phyloP scores from a whole-genome alignment of 30 jellyfish, hydroid and myxozoan species.

The Sanderia malayensis region DNA sequence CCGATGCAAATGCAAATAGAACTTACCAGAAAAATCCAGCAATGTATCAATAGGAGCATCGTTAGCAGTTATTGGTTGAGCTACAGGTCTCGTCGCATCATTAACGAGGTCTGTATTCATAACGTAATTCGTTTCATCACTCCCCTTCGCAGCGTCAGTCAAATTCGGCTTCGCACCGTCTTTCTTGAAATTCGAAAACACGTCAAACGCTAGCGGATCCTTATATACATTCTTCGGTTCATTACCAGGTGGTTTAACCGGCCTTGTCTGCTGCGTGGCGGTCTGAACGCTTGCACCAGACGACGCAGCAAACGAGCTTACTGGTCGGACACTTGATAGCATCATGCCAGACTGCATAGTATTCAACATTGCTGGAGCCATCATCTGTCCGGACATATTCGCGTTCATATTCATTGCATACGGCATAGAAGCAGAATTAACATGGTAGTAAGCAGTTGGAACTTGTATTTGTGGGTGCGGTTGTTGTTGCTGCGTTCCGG shows the following conservation, averaged over 20 bases:
- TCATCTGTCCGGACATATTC: constrained; percentile 7
- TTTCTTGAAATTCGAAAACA: constrained; percentile 52
- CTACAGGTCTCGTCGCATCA: neutral
- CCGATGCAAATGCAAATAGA: too few species aligned
- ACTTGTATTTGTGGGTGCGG: neutral
- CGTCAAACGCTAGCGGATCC: constrained; percentile 49
- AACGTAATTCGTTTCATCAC: neutral
- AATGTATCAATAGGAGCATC: neutral
- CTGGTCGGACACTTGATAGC: constrained; percentile 17
- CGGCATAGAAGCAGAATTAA: neutral
- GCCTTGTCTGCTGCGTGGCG: constrained; percentile 15
- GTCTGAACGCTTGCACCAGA: neutral
- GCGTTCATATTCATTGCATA: constrained; percentile 1
- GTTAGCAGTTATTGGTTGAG: neutral
- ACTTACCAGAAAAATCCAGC: constrained; percentile 4
- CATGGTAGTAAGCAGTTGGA: neutral
- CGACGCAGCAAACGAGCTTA: constrained; percentile 22
- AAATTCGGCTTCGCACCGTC: constrained; percentile 9
- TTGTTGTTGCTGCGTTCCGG: neutral
- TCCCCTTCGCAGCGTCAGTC: neutral
- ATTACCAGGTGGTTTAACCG: constrained; percentile 4
- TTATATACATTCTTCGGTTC: constrained; percentile 14
- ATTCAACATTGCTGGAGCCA: constrained; percentile 4
- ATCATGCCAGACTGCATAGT: neutral
- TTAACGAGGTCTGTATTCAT: too few species aligned